Evolutionary conservation across 2,113 vertebrate genomes (phyloP).

Genomic region (Synchiropus splendidus): DNA sequence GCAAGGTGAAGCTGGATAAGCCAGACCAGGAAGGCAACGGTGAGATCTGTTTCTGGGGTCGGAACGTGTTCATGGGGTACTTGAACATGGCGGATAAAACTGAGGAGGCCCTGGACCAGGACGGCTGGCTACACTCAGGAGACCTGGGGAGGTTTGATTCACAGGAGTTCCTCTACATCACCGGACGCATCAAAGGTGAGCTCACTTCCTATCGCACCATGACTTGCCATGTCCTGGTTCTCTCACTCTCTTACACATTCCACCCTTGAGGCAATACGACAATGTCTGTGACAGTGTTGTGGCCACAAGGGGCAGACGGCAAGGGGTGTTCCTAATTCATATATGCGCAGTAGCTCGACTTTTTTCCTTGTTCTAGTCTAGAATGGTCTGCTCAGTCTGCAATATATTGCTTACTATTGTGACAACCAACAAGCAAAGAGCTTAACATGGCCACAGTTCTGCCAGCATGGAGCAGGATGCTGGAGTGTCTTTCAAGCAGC

Average conservation of each 20-base stretch:
- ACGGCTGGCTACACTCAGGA: conserved; percentile 72
- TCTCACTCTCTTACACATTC: no score
- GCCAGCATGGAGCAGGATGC: no score
- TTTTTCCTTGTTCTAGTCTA: no score
- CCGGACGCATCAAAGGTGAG: conserved; percentile 72
- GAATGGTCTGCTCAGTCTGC: no score
- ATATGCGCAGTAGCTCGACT: no score
- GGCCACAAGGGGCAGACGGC: neutral
- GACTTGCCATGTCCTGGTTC: neutral
- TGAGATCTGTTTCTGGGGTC: conserved; percentile 73
- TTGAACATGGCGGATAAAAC: conserved; percentile 65
- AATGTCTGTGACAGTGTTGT: no score
- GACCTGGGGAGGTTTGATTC: conserved; percentile 61
- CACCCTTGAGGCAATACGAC: no score
- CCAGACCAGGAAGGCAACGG: conserved; percentile 58
- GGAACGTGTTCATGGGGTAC: conserved; percentile 75
- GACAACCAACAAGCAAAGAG: no score
- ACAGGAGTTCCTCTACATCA: conserved; percentile 64
- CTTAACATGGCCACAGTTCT: no score
- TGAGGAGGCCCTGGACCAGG: conserved; percentile 55
- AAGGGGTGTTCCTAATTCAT: no score
- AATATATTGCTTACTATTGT: no score
- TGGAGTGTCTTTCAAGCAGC: no score
- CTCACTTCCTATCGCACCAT: neutral
- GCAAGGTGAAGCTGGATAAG: conserved; percentile 59